Evolutionary conservation across 2,797 vertebrate genomes (phyloP), one percentile per base, ranked within the genome.

Genomic region (Champsocephalus gunnari): DNA sequence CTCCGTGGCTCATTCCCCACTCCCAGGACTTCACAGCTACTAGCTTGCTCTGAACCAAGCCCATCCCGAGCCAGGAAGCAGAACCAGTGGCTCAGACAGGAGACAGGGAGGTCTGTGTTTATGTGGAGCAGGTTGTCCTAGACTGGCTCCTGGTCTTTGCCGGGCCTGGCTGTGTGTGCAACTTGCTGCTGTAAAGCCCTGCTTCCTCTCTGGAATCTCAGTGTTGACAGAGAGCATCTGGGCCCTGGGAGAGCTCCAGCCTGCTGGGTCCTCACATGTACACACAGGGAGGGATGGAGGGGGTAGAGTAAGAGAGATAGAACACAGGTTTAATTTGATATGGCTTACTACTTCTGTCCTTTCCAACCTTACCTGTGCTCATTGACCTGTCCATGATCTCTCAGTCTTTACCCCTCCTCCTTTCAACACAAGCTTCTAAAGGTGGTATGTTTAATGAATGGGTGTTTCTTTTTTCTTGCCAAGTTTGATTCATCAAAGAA

Each of bases 191-290:
- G 85, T 89, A 93, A 94, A 95, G 92, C 92, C 92, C 78, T 86
- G 88, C 89, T 95, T 94, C 91, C 92, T 94, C 87, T 90, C 89
- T 93, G 90, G 92, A 93, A 93, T 94, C 92, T 89, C 79, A 70
- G 86, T 94, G 93, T 94, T 95, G 93, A 95, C 94, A 93, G 93
- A 94, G 93, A 93, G 93, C 94, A 94, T 94, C 93, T 94, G 93
- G 91, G 88, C 85, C 92, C 88, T 88, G 92, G 92, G 92, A 94
- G 90, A 93, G 88, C 88, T 92, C 93, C 94, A 94, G 86, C 87
- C 85, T 85, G 86, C 90, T 86, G 87, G 82, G 88, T 85, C 80
- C 77, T 81, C 81, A 84, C 88, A 91, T 86, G 72, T 78, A 84
- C 75, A 88, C 81, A 87, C 79, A 87, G 61, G 77, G 43, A 79